phyloP scores from a whole-genome alignment of 1,140 invertebrate genomes.

The Hypothenemus hampei region DNA sequence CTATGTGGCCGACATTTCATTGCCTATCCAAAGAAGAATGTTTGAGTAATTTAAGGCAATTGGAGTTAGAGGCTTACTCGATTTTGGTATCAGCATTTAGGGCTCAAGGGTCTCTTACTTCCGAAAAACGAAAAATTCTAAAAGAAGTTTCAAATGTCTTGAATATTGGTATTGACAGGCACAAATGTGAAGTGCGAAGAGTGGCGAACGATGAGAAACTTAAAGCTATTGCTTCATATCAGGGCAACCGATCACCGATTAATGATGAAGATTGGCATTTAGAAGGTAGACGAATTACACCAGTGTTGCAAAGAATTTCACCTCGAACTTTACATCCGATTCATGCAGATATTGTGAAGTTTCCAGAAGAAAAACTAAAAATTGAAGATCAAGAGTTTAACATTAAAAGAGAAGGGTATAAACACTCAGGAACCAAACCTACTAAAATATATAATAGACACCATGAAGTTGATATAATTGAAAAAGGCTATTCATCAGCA shows the following conservation, averaged over 20 bases:
- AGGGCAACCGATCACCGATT: constrained; percentile 68
- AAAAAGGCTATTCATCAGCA: not conserved
- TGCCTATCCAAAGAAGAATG: constrained; percentile 79
- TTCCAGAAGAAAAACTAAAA: not conserved
- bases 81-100: constrained; percentile 81
- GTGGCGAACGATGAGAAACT: constrained; percentile 88
- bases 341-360: constrained; percentile 20
- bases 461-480: not conserved
- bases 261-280: constrained; percentile 77
- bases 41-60: constrained; percentile 73
- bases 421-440: not conserved
- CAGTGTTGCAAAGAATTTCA: constrained; percentile 72
- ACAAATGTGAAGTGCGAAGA: constrained; percentile 82
- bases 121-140: constrained; percentile 77
- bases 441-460: not conserved
- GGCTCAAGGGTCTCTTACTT: constrained; percentile 82
- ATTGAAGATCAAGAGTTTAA: not conserved
- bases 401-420: not conserved
- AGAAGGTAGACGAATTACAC: constrained; percentile 76
- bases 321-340: constrained; percentile 81
- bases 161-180: constrained; percentile 82
- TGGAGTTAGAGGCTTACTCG: constrained; percentile 85
- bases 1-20: constrained; percentile 65
- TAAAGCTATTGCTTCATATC: constrained; percentile 78
- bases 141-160: constrained; percentile 74